These are phyloP conservation scores for Elegia similella DNA, from an alignment of 2,888 invertebrate species.

Conservation along the genomic window DNA sequence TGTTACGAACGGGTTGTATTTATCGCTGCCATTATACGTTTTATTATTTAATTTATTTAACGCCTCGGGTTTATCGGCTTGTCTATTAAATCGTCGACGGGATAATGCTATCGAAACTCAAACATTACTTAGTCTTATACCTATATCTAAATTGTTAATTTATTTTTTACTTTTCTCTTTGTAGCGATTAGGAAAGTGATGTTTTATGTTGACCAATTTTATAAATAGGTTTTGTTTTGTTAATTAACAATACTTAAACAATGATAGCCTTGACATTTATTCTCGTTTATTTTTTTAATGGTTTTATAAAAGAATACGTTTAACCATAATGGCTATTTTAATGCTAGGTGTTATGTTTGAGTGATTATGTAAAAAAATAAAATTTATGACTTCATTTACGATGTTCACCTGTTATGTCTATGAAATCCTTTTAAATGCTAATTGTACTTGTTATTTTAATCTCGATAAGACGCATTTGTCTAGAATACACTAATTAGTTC, in stretches of 20 bases:
- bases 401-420: constrained; percentile 4
- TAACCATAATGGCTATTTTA: neutral
- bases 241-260: neutral
- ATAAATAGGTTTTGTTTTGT: neutral
- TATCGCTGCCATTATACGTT: constrained; percentile 78
- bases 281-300: too few species aligned
- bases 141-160: constrained; percentile 53
- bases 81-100: constrained; percentile 76
- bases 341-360: neutral
- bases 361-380: constrained; percentile 1
- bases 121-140: constrained; percentile 59
- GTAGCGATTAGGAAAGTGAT: neutral
- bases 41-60: constrained; percentile 82
- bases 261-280: too few species aligned
- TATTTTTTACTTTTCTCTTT: constrained; percentile 27
- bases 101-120: constrained; percentile 70
- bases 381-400: constrained; percentile 15
- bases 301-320: too few species aligned
- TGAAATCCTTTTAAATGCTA: constrained; percentile 37
- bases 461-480: constrained; percentile 60
- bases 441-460: constrained; percentile 46
- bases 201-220: neutral
- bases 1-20: constrained; percentile 74
- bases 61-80: constrained; percentile 71
- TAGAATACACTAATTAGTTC: constrained; percentile 62